These are phyloP conservation scores for Bolborhynchus lineola DNA, from an alignment of 2,113 vertebrate species.

Conservation along the genomic window DNA sequence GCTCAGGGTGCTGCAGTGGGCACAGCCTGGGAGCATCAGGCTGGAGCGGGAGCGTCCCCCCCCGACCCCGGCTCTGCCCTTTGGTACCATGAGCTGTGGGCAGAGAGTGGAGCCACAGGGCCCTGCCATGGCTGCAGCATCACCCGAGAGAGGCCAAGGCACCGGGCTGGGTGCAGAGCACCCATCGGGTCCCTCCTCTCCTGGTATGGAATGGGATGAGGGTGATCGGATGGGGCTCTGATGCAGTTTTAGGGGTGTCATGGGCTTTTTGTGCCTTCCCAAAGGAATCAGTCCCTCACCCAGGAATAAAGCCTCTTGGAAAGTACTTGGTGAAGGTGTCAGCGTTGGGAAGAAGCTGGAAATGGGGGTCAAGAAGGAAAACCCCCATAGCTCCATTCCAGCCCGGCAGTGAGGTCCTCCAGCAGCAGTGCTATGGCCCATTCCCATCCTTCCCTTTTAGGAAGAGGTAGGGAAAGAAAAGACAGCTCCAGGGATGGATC, in stretches of 20 bases:
- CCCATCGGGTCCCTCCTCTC: background rate
- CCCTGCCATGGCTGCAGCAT: too few relatives aligned
- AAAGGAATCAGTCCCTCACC: rapidly evolving
- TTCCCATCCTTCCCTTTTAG: background rate
- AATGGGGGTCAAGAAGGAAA: background rate
- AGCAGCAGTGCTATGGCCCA: background rate
- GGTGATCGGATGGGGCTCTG: background rate
- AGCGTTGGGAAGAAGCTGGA: background rate
- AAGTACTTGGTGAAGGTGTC: rapidly evolving
- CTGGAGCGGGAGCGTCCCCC: too few relatives aligned
- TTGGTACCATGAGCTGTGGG: too few relatives aligned
- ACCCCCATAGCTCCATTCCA: too few relatives aligned
- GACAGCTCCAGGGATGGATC: background rate
- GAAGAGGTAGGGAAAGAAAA: background rate
- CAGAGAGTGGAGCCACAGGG: too few relatives aligned
- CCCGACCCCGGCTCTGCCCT: too few relatives aligned
- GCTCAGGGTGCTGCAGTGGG: too few relatives aligned
- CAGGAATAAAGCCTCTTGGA: background rate
- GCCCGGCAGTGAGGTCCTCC: background rate
- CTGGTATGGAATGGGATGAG: background rate
- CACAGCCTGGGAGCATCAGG: too few relatives aligned
- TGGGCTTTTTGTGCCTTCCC: background rate
- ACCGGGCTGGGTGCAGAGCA: too few relatives aligned
- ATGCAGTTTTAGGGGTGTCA: rapidly evolving
- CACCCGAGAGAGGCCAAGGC: too few relatives aligned